Conservation (phyloP, 2,797 vertebrate species). For the Delichon dasypus region DNA sequence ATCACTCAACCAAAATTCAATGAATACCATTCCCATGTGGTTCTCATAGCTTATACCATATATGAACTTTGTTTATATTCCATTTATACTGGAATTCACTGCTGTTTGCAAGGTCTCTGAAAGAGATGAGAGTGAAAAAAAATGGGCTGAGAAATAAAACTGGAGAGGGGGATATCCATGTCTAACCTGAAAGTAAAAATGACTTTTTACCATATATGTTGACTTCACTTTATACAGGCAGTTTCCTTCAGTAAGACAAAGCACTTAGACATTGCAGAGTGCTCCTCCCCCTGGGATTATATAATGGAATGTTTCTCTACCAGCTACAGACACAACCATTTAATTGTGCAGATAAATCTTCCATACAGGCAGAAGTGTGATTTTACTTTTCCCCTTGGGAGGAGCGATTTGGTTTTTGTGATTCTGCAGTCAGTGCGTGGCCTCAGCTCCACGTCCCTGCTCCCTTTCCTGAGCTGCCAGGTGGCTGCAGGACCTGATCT, state of each 20-base stretch:
- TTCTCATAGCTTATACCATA: neutral
- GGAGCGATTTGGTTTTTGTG: neutral
- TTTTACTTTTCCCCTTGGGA: neutral
- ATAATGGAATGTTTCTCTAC: slow-evolving; percentile 18
- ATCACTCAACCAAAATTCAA: neutral
- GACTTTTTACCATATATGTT: neutral
- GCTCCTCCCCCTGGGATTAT: slow-evolving; percentile 23
- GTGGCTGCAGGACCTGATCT: neutral
- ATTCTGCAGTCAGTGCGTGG: neutral
- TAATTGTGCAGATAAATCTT: neutral
- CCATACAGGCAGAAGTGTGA: neutral
- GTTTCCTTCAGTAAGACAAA: neutral
- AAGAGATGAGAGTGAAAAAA: neutral
- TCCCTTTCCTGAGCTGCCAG: neutral
- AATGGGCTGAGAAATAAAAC: neutral
- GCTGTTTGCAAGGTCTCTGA: neutral
- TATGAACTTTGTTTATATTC: neutral
- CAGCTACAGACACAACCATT: neutral
- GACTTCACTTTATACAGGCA: neutral
- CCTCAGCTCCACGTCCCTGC: neutral
- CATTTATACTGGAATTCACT: neutral
- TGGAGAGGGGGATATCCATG: neutral
- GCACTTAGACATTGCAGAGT: neutral
- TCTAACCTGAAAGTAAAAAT: neutral
- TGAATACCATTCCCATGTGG: neutral